A percentile compares a stretch with the other conserved stretches of the same genome.
phyloP scores from a whole-genome alignment of 2,888 invertebrate genomes.

The Perizoma affinitatum region DNA sequence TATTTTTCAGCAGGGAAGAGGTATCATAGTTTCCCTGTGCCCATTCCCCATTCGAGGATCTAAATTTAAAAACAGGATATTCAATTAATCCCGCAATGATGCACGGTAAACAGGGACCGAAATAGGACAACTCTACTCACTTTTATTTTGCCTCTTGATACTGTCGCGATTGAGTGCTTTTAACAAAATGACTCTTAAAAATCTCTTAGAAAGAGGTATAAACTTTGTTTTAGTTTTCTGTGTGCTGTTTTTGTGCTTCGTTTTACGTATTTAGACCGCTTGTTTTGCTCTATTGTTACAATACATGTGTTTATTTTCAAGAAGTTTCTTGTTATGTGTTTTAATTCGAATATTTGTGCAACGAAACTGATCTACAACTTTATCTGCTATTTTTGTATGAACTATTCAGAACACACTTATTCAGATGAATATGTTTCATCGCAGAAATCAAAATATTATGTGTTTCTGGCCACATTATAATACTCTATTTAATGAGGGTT shows the following conservation, averaged over 20 bases:
- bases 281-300: constrained; percentile 39
- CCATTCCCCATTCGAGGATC: constrained; percentile 49
- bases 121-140: constrained; percentile 72
- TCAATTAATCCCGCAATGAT: constrained; percentile 77
- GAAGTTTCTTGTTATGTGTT: background rate
- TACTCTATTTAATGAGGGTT: too few relatives aligned
- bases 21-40: constrained; percentile 27
- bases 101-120: constrained; percentile 76
- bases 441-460: too few relatives aligned
- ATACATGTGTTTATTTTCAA: constrained; percentile 19
- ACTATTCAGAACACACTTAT: too few relatives aligned
- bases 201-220: constrained; percentile 49
- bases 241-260: constrained; percentile 45
- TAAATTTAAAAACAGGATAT: constrained; percentile 81
- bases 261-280: constrained; percentile 48
- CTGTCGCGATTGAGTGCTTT: constrained; percentile 34
- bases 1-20: constrained; percentile 10
- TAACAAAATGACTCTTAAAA: constrained; percentile 60
- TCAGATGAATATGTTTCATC: too few relatives aligned
- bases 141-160: constrained; percentile 64
- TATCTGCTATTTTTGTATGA: too few relatives aligned
- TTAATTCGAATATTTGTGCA: background rate
- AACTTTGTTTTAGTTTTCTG: constrained; percentile 39
- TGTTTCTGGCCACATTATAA: too few relatives aligned
- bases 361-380: background rate